Evolutionary conservation across 2,797 vertebrate species (phyloP).

Genomic region (Thunnus albacares): DNA sequence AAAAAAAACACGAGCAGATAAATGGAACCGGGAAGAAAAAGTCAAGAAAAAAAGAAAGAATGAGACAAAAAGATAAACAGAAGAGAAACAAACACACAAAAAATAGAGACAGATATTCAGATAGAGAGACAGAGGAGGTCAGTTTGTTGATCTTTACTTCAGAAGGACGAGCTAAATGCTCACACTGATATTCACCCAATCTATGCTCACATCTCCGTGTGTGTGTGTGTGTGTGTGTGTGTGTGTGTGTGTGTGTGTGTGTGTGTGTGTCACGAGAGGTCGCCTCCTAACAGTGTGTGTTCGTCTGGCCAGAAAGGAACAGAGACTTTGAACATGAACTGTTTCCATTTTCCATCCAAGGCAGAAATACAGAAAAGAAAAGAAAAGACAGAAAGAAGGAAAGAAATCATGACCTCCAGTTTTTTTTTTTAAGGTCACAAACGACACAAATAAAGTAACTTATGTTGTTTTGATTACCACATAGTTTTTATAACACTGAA

Average conservation of each 20-base stretch:
- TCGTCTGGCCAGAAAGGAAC: constrained; percentile 3
- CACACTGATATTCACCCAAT: constrained; percentile 33
- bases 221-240: constrained; percentile 35
- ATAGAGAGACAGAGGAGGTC: constrained; percentile 22
- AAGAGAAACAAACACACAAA: background rate
- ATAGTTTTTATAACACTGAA: too few species aligned
- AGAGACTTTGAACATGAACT: constrained; percentile 14
- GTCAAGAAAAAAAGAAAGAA: background rate
- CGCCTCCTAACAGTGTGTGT: constrained; percentile 27
- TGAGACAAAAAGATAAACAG: constrained; percentile 1
- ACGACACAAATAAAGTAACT: background rate
- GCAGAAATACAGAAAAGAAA: background rate
- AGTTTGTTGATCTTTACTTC: constrained; percentile 38
- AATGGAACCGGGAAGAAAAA: background rate
- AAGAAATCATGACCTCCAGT: background rate
- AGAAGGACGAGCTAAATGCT: constrained; percentile 31
- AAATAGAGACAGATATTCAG: background rate
- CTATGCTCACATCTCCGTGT: constrained; percentile 32
- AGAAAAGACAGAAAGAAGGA: background rate
- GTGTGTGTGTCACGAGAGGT: constrained; percentile 29
- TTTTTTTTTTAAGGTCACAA: background rate
- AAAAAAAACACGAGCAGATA: background rate
- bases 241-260: constrained; percentile 25
- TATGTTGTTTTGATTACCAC: background rate
- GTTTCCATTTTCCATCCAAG: background rate